These are phyloP conservation scores for Pedionomus torquatus DNA, from an alignment of 2,113 vertebrate genomes.

Conservation along the genomic window DNA sequence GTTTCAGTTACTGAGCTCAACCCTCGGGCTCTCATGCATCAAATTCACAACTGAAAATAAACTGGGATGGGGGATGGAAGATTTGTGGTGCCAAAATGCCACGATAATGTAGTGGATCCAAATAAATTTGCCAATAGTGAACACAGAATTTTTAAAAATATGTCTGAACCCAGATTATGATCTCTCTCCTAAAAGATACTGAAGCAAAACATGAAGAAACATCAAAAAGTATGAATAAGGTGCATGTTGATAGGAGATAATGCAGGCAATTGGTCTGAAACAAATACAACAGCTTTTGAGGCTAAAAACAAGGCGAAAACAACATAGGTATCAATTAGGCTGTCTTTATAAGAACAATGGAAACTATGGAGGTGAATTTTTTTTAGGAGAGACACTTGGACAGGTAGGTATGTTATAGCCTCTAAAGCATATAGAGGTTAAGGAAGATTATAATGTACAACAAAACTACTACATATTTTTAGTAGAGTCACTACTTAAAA, in stretches of 20 bases:
- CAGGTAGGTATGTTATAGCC: background rate
- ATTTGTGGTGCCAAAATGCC: slow-evolving; percentile 3
- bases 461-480: background rate
- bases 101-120: background rate
- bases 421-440: background rate
- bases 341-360: background rate
- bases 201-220: background rate
- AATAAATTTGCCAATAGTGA: background rate
- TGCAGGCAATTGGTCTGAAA: background rate
- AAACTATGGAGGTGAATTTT: background rate
- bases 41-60: slow-evolving; percentile 39
- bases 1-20: slow-evolving; percentile 60
- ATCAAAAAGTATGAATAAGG: background rate
- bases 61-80: background rate
- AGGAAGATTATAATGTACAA: background rate
- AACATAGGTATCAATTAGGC: background rate
- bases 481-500: background rate
- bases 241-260: background rate
- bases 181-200: background rate
- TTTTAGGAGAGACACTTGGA: background rate
- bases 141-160: background rate
- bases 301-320: background rate
- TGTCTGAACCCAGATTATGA: background rate
- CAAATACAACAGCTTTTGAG: background rate
- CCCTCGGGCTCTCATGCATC: slow-evolving; percentile 49